These are phyloP conservation scores for Idris sp. DNA, from an alignment of 1,140 invertebrate genomes.

Conservation along the genomic window DNA sequence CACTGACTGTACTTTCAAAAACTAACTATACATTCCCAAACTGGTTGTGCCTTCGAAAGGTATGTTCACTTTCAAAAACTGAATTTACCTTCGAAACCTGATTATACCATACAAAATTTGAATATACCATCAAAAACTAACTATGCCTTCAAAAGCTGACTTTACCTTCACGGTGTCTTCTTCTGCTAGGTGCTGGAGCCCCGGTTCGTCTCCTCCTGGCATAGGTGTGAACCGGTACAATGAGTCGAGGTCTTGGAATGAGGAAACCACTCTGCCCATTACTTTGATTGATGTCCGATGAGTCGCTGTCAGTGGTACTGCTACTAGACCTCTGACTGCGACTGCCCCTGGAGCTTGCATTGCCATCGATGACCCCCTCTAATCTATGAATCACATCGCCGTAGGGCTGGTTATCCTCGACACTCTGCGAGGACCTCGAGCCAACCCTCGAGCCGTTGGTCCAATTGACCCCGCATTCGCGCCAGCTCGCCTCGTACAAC, in stretches of 20 bases:
- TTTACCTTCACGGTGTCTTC: constrained; percentile 69
- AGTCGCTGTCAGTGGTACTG: constrained; percentile 75
- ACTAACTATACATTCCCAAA: too few relatives aligned
- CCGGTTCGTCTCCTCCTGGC: constrained; percentile 88
- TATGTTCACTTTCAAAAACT: too few relatives aligned
- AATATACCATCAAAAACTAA: too few relatives aligned
- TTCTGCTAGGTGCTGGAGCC: constrained; percentile 66
- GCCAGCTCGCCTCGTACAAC: constrained; percentile 91
- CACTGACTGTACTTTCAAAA: too few relatives aligned
- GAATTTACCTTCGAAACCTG: too few relatives aligned
- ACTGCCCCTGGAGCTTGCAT: constrained; percentile 64
- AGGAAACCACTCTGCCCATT: constrained; percentile 81
- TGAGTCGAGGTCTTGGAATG: constrained; percentile 89
- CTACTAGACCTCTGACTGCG: constrained; percentile 74
- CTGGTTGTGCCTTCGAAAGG: too few relatives aligned
- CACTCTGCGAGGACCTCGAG: constrained; percentile 41
- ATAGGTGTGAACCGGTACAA: constrained; percentile 92
- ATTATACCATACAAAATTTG: too few relatives aligned
- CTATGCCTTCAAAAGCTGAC: too few relatives aligned
- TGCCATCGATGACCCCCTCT: constrained; percentile 70
- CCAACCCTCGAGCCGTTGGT: constrained; percentile 51
- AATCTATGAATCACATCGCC: constrained; percentile 69
- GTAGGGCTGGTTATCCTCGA: constrained; percentile 55
- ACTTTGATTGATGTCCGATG: constrained; percentile 72
- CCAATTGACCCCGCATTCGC: constrained; percentile 79